phyloP scores from a whole-genome alignment of 1,140 invertebrate genomes.

The Arctopsyche grandis region DNA sequence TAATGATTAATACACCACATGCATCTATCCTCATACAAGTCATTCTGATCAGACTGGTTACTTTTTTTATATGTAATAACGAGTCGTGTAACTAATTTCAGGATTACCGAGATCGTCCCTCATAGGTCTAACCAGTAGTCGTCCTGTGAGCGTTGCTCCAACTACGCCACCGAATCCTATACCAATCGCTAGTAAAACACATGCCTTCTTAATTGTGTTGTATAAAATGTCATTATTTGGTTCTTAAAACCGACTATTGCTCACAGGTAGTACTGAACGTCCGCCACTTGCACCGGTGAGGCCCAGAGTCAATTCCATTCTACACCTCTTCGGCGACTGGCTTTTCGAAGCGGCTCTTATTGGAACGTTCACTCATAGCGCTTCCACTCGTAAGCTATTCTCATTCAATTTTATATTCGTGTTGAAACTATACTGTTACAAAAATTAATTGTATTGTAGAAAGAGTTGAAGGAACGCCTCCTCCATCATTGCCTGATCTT shows the following conservation, averaged over 20 bases:
- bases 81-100: slow-evolving; percentile 57
- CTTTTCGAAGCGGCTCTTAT: slow-evolving; percentile 95
- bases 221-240: slow-evolving; percentile 12
- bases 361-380: slow-evolving; percentile 65
- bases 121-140: slow-evolving; percentile 78
- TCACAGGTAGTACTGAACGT: slow-evolving; percentile 61
- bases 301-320: slow-evolving; percentile 89
- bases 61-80: no score
- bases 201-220: slow-evolving; percentile 31
- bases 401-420: slow-evolving; percentile 2
- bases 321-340: slow-evolving; percentile 97
- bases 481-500: slow-evolving; percentile 61
- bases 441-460: slow-evolving; percentile 59
- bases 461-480: slow-evolving; percentile 66
- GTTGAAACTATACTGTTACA: neutral
- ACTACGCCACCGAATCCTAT: slow-evolving; percentile 76
- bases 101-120: slow-evolving; percentile 83
- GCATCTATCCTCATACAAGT: no score
- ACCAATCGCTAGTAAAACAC: slow-evolving; percentile 64
- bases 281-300: slow-evolving; percentile 77
- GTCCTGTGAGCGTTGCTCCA: slow-evolving; percentile 73
- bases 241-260: slow-evolving; percentile 11
- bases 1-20: no score
- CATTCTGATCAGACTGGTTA: no score
- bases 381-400: slow-evolving; percentile 46